phyloP scores from a whole-genome alignment of 2,113 vertebrate species.

The Etheostoma cragini region DNA sequence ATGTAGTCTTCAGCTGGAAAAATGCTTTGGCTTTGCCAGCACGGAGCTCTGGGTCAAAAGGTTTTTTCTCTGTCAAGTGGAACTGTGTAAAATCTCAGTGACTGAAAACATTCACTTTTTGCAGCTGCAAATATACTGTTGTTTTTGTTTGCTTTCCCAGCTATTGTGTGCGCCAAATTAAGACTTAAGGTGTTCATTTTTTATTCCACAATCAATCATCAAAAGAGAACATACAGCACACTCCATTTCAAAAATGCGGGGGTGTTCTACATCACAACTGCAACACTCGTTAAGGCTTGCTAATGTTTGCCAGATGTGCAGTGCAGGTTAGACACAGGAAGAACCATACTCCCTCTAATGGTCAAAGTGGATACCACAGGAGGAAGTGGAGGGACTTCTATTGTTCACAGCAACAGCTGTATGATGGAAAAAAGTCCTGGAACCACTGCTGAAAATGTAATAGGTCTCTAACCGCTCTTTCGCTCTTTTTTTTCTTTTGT shows the following conservation, averaged over 20 bases:
- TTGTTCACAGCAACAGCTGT: conserved; percentile 64
- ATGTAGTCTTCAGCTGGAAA: conserved; percentile 59
- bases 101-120: conserved; percentile 43
- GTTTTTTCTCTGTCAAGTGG: conserved; percentile 61
- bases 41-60: conserved; percentile 60
- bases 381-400: conserved; percentile 51
- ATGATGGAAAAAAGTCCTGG: conserved; percentile 60
- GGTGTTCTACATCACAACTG: conserved; percentile 78
- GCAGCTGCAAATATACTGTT: conserved; percentile 54
- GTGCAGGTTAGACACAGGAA: conserved; percentile 61
- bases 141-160: conserved; percentile 69
- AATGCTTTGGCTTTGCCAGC: conserved; percentile 60
- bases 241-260: conserved; percentile 70
- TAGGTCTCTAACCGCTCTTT: conserved; percentile 34
- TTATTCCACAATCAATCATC: conserved; percentile 69
- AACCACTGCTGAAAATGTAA: conserved; percentile 32
- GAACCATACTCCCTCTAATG: conserved; percentile 72
- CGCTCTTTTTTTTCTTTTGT: conserved; percentile 30
- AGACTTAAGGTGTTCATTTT: conserved; percentile 69
- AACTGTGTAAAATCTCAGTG: conserved; percentile 45
- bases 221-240: conserved; percentile 41
- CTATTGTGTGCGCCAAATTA: conserved; percentile 63
- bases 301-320: conserved; percentile 83
- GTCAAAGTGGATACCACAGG: conserved; percentile 23
- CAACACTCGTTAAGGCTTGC: conserved; percentile 69